These are phyloP conservation scores for Hystrix cristata DNA, from an alignment of 2,113 vertebrate species.

Conservation along the genomic window DNA sequence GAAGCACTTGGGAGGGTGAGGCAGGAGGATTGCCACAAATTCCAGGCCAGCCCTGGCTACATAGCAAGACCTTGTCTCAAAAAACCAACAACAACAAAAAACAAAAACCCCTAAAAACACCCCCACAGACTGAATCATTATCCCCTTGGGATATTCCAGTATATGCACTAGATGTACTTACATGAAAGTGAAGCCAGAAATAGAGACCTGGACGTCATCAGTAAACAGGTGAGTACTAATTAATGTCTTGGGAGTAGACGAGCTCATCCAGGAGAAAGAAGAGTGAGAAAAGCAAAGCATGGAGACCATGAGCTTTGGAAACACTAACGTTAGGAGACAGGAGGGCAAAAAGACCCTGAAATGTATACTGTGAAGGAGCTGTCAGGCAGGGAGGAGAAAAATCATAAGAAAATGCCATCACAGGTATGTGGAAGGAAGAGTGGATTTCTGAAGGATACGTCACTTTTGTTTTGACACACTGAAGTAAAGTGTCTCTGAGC, in stretches of 20 bases:
- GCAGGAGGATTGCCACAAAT: no score
- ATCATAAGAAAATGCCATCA: neutral
- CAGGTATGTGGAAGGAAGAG: neutral
- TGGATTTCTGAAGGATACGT: neutral
- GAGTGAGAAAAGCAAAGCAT: neutral
- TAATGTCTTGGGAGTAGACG: conserved; percentile 59
- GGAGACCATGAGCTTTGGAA: neutral
- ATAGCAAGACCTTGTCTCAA: no score
- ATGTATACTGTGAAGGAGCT: neutral
- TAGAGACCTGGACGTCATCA: conserved; percentile 50
- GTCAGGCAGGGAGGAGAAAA: neutral
- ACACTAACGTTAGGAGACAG: neutral
- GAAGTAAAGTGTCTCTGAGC: neutral
- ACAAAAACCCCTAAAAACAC: no score
- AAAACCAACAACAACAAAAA: no score
- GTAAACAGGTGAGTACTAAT: conserved; percentile 74
- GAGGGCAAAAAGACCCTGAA: neutral
- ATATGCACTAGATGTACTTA: neutral
- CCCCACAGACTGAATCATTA: neutral
- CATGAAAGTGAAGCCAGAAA: conserved; percentile 2
- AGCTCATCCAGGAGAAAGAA: neutral
- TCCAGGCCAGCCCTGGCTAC: no score
- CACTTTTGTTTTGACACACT: conserved; percentile 8
- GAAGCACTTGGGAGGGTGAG: no score
- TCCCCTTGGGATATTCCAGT: neutral